phyloP scores from a whole-genome alignment of 30 jellyfish, hydroid and myxozoan species.

The Pelagia noctiluca region DNA sequence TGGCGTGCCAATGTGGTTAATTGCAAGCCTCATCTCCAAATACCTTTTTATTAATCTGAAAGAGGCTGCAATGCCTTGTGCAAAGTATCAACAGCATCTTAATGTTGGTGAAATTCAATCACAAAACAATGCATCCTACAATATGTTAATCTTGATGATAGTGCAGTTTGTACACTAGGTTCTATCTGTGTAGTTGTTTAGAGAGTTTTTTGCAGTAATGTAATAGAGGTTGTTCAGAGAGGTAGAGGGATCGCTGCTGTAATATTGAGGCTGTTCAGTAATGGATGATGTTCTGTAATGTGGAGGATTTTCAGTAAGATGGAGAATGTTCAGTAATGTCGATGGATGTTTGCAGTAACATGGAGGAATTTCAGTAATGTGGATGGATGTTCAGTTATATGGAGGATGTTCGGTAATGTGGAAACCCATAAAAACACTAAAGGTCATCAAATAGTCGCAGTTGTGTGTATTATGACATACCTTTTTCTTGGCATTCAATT shows the following conservation, averaged over 20 bases:
- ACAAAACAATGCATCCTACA: too few relatives aligned
- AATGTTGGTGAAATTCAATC: too few relatives aligned
- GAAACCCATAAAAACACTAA: not conserved
- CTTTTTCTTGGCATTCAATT: slow-evolving; percentile 41
- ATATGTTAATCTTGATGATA: too few relatives aligned
- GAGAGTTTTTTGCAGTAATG: too few relatives aligned
- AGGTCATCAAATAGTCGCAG: not conserved
- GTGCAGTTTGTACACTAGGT: too few relatives aligned
- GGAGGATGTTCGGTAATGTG: not conserved
- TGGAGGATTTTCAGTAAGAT: too few relatives aligned
- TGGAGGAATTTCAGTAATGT: not conserved
- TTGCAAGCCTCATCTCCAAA: not conserved
- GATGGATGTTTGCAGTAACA: not conserved
- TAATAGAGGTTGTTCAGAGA: too few relatives aligned
- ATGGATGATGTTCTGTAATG: too few relatives aligned
- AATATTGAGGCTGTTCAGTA: too few relatives aligned
- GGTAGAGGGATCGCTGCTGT: too few relatives aligned
- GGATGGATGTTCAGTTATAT: not conserved
- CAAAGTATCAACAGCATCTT: not conserved
- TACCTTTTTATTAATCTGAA: not conserved
- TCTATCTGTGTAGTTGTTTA: too few relatives aligned
- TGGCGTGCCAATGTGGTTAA: not conserved
- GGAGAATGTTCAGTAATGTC: not conserved
- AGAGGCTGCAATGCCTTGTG: not conserved
- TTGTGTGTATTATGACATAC: too few relatives aligned